These are phyloP conservation scores for Callospermophilus lateralis DNA, from an alignment of 2,113 vertebrate genomes.

Conservation along the genomic window DNA sequence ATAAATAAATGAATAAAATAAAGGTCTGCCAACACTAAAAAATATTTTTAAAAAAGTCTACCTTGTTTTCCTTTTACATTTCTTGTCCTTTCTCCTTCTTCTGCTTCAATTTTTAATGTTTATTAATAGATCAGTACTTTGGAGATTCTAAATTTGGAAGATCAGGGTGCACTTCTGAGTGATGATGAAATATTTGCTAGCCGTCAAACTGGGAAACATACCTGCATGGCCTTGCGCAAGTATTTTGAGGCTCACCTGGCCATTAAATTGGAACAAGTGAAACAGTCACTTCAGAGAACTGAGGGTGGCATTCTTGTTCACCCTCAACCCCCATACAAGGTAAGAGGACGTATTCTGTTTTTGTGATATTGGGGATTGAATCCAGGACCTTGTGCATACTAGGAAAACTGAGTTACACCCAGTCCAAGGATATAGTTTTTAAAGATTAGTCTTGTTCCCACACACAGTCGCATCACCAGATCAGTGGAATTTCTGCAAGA, in stretches of 20 bases:
- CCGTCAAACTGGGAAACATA: conserved; percentile 98
- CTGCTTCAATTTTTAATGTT: background rate
- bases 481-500: background rate
- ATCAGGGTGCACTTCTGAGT: conserved; percentile 96
- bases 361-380: background rate
- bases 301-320: conserved; percentile 97
- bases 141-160: conserved; percentile 98
- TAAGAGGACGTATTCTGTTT: conserved; percentile 76
- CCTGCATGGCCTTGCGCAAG: conserved; percentile 98
- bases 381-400: background rate
- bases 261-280: conserved; percentile 99
- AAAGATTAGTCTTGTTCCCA: background rate
- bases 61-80: conserved; percentile 7
- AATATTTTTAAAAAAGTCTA: background rate
- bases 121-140: conserved; percentile 95
- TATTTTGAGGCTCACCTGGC: conserved; percentile 99
- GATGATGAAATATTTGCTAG: conserved; percentile 99
- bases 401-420: background rate
- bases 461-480: background rate
- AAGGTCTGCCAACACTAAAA: background rate
- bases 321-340: conserved; percentile 98
- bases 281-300: conserved; percentile 97
- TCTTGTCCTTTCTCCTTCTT: background rate
- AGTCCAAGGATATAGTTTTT: background rate
- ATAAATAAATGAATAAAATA: too few relatives aligned